Evolutionary conservation across 2,888 invertebrate genomes (phyloP), one percentile per base, ranked within the genome.

Genomic region (Rhingia campestris): DNA sequence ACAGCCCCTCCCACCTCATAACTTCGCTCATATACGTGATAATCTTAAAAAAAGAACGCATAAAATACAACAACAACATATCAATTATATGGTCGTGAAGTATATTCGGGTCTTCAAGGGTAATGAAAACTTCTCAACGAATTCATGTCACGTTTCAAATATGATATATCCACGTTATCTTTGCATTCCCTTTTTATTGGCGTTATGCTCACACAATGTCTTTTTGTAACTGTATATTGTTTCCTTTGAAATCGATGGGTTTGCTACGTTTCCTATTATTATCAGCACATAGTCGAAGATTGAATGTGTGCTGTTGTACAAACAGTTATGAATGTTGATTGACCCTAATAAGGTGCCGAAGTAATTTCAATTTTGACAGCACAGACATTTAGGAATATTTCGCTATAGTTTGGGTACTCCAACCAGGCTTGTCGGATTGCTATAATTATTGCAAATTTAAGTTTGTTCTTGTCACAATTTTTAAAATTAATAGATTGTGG

Each of bases 121-220:
- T 49, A 51, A 51, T 59, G 66, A 66, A 66, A 59, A 43, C 32
- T 66, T 66, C 35, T 9, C 66, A 35, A 14, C 49, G 12, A 37
- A 75, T 75, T 75, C 75, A 35, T 30, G 75, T 75, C 75, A 75
- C 75, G 75, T 75, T 75, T 7, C 37, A 9, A n/a, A 56, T 37
- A 7, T 64, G 6, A 30, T 41, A 56, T n/a, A 6, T 30, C 10
- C 51, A 14, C 14, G 37, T 66, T 66, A 64, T 75, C 58, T 58
- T 37, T 58, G n/a, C 49, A 37, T 64, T 35, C n/a, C 56, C 49
- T 58, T 51, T 43, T 49, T 30, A 64, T 74, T 39, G 47, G 51
- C 30, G 53, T 30, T 53, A 67, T 43, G 43, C 43, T 73, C 47
- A 63, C 63, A 73, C 63, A 45, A 35, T 22, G 41, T 58, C 51